phyloP scores from a whole-genome alignment of 2,888 invertebrate species.

The Acanthosepion lycidas region DNA sequence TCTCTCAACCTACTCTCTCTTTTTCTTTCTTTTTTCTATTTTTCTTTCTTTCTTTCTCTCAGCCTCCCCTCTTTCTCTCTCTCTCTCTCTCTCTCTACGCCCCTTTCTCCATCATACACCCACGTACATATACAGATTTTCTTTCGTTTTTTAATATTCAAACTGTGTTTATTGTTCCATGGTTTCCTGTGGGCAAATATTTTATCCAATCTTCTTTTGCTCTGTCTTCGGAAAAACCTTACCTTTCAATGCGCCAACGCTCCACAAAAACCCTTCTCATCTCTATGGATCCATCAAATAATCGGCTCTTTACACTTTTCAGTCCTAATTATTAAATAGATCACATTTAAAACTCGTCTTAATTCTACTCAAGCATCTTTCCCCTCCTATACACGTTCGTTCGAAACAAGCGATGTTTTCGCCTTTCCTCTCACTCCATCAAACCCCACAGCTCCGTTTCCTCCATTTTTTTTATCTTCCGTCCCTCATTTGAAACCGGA shows the following conservation, averaged over 20 bases:
- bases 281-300: neutral
- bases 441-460: neutral
- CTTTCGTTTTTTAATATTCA: neutral
- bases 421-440: neutral
- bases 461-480: neutral
- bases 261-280: neutral
- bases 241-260: neutral
- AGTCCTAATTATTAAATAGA: conserved; percentile 8
- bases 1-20: no score
- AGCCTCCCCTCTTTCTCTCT: neutral
- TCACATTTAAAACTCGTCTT: neutral
- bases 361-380: neutral
- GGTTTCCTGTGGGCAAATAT: neutral
- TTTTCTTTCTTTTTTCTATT: no score
- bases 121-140: neutral
- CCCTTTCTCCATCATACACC: neutral
- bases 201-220: neutral
- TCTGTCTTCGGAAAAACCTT: neutral
- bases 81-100: neutral
- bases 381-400: neutral
- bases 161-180: neutral
- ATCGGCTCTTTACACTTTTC: neutral
- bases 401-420: neutral
- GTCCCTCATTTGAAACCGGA: conserved; percentile 18
- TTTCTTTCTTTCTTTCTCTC: no score